Evolutionary conservation across 2,113 vertebrate species (phyloP), one percentile per base, ranked within the genome.

Genomic region (Phylloscopus trochilus): DNA sequence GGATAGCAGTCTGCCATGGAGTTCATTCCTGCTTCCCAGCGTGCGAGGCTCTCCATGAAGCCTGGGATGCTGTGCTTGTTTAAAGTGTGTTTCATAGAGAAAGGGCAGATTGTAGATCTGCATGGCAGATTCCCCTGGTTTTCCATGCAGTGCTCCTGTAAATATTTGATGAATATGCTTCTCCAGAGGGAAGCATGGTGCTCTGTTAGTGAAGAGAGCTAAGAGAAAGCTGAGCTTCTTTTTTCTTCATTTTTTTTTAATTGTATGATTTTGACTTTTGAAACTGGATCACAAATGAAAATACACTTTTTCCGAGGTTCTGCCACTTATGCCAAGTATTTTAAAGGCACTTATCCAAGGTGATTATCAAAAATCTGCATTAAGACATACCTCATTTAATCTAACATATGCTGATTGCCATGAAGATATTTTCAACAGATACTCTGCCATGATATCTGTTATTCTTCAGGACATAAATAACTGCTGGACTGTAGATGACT

Each of bases 401-500:
- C 41, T 70, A 59, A 41, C 60, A 35, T 80, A 35, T 78, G 80
- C 53, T 81, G 73, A 74, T 89, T 87, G 60, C 76, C 68, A 15
- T 58, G 64, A 89, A 93, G 76, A 64, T 88, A 75, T 75, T 91
- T 94, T 91, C 79, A 83, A 4, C 58, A 89, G 60, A 96, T 83
- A 86, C 26, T 31, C 49, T 92, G 75, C 80, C 62, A 33, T 35
- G 44, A n/a, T 92, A 69, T 89, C 68, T 83, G 72, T 80, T 75
- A 68, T 75, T 91, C 82, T 89, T 60, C 52, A 52, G 49, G 83
- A 90, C 56, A 16, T 55, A 90, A 96, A 78, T 92, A 75, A 72
- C 76, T 89, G 56, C 73, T 94, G 92, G 93, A 47, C 83, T 80
- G 56, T 94, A 78, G 60, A 95, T 64, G 64, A 18, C 68, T 95